phyloP scores from a whole-genome alignment of 92 coral and sea anemone genomes.

The Parazoanthus swiftii region DNA sequence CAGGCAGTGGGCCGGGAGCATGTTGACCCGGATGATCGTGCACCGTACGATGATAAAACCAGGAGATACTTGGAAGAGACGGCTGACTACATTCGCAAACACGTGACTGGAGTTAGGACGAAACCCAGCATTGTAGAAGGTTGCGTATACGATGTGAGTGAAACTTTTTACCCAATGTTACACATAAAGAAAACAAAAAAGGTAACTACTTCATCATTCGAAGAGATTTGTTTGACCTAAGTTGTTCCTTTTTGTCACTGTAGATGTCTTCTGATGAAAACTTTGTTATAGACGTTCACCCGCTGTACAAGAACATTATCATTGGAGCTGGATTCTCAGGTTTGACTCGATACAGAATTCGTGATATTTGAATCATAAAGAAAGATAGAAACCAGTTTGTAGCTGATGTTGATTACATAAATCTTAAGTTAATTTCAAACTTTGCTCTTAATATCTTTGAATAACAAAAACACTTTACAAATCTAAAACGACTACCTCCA shows the following conservation, averaged over 20 bases:
- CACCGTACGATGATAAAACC: not conserved
- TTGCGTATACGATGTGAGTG: slow-evolving; percentile 32
- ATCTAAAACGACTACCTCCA: too few relatives aligned
- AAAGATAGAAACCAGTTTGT: too few relatives aligned
- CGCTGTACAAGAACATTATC: slow-evolving; percentile 17
- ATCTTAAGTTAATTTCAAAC: too few relatives aligned
- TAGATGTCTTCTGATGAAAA: slow-evolving; percentile 36
- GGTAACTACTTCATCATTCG: not conserved
- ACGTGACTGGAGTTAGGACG: slow-evolving; percentile 22
- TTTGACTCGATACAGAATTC: not conserved
- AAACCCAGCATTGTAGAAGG: slow-evolving; percentile 34
- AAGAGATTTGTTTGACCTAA: not conserved
- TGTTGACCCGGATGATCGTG: slow-evolving; percentile 40
- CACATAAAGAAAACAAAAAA: too few relatives aligned
- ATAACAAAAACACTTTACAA: too few relatives aligned
- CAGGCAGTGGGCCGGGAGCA: slow-evolving; percentile 3
- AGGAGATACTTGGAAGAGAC: slow-evolving; percentile 24
- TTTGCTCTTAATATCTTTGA: too few relatives aligned
- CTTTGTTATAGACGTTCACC: slow-evolving; percentile 42
- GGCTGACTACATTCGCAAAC: slow-evolving; percentile 44
- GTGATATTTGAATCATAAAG: too few relatives aligned
- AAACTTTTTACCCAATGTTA: too few relatives aligned
- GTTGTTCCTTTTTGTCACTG: not conserved
- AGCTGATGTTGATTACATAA: too few relatives aligned
- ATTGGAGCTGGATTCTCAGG: slow-evolving; percentile 42